A percentile compares a stretch with the other conserved stretches of the same genome.
These are phyloP conservation scores for Delia radicum DNA, from an alignment of 1,140 invertebrate species.

Conservation along the genomic window DNA sequence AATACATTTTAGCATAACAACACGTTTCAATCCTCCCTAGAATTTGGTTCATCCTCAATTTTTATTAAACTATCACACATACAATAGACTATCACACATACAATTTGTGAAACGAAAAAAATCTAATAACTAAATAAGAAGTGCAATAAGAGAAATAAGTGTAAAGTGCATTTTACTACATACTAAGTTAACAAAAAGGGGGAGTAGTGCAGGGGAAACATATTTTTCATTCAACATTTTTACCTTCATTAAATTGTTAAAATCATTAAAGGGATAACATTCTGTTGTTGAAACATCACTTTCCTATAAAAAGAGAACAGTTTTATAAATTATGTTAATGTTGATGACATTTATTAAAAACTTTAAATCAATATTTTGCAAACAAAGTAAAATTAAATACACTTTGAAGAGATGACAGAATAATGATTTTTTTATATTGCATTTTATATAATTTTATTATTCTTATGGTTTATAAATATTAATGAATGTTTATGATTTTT, in stretches of 20 bases:
- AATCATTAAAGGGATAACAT: slow-evolving; percentile 54
- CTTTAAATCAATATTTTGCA: too few species aligned
- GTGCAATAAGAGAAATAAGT: not conserved
- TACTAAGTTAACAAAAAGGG: too few species aligned
- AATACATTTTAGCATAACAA: too few species aligned
- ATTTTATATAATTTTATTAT: too few species aligned
- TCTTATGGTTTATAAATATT: too few species aligned
- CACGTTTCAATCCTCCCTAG: not conserved
- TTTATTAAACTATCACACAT: not conserved
- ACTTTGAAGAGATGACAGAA: too few species aligned
- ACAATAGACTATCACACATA: not conserved
- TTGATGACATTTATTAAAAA: too few species aligned
- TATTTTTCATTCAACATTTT: too few species aligned
- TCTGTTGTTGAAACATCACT: slow-evolving; percentile 53
- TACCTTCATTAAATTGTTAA: slow-evolving; percentile 56
- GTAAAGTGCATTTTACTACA: too few species aligned
- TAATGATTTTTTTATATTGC: too few species aligned
- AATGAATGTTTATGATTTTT: too few species aligned
- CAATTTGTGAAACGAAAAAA: not conserved
- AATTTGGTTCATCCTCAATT: too few species aligned
- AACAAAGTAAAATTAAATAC: not conserved
- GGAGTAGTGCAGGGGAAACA: not conserved
- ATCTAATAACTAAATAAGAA: not conserved
- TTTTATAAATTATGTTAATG: not conserved
- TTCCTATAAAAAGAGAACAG: slow-evolving; percentile 33